Percentiles rank a stretch among this genome's conserved stretches.
phyloP scores from a whole-genome alignment of 1,140 invertebrate genomes.

The Phthorimaea operculella region DNA sequence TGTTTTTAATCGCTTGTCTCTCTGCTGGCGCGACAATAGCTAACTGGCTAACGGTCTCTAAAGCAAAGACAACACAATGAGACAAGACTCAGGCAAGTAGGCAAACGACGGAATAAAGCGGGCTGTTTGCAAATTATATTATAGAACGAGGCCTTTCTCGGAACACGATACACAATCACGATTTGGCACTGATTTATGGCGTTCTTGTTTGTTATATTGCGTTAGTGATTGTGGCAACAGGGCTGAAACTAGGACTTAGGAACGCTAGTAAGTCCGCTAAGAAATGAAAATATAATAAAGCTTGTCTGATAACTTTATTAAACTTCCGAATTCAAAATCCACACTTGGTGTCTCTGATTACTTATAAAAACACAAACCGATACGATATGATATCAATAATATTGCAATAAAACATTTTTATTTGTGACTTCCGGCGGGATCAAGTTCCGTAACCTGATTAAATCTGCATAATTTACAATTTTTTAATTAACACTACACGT shows the following conservation, averaged over 20 bases:
- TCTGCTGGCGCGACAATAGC: neutral
- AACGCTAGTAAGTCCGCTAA: no score
- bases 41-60: neutral
- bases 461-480: neutral
- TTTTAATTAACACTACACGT: neutral
- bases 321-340: no score
- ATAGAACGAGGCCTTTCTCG: neutral
- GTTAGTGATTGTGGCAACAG: neutral
- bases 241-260: neutral
- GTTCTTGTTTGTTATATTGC: conserved; percentile 2
- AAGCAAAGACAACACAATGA: conserved; percentile 3
- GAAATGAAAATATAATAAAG: no score
- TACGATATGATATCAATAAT: no score
- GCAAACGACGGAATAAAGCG: neutral
- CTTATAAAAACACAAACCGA: no score
- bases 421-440: neutral
- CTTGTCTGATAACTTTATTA: no score
- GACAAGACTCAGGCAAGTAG: neutral
- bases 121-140: conserved; percentile 6
- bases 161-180: conserved; percentile 5
- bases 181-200: neutral
- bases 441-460: neutral
- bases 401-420: neutral
- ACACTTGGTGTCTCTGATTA: no score
- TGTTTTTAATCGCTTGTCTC: neutral